phyloP scores from a whole-genome alignment of 1,140 invertebrate genomes.

The Elysia chlorotica region DNA sequence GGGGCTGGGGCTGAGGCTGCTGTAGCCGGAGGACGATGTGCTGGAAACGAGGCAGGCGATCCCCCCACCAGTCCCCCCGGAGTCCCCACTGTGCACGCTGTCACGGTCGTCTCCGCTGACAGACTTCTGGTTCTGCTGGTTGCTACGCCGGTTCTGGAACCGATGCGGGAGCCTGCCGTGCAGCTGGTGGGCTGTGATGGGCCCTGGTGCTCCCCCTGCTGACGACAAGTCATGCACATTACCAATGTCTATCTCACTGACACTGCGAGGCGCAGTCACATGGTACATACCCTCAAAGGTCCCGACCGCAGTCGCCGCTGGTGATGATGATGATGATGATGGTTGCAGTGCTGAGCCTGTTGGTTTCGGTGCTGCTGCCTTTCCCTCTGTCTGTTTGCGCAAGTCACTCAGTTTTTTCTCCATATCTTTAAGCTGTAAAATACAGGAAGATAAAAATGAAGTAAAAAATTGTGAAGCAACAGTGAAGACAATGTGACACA shows the following conservation, averaged over 20 bases:
- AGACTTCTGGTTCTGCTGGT: neutral
- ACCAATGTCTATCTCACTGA: conserved; percentile 16
- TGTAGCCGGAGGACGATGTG: neutral
- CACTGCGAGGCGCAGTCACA: neutral
- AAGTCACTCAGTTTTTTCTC: conserved; percentile 57
- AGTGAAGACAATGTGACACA: too few relatives aligned
- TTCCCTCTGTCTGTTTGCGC: conserved; percentile 29
- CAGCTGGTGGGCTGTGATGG: neutral
- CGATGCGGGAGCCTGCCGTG: neutral
- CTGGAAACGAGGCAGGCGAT: neutral
- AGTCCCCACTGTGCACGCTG: too few relatives aligned
- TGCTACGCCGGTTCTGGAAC: neutral
- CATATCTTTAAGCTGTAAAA: conserved; percentile 59
- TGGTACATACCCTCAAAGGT: conserved; percentile 16
- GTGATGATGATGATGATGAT: neutral
- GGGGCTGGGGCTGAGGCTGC: neutral
- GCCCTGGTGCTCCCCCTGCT: conserved; percentile 5
- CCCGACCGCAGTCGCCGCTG: neutral
- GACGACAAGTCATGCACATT: neutral
- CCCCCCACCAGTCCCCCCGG: too few relatives aligned
- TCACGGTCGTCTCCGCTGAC: neutral
- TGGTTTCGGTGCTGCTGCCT: too few relatives aligned
- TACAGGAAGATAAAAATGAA: neutral
- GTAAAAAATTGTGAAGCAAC: too few relatives aligned
- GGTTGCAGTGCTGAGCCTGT: too few relatives aligned